Base-by-base conservation (phyloP, 2,113 vertebrate genomes). In the Oceanodroma tethys region DNA sequence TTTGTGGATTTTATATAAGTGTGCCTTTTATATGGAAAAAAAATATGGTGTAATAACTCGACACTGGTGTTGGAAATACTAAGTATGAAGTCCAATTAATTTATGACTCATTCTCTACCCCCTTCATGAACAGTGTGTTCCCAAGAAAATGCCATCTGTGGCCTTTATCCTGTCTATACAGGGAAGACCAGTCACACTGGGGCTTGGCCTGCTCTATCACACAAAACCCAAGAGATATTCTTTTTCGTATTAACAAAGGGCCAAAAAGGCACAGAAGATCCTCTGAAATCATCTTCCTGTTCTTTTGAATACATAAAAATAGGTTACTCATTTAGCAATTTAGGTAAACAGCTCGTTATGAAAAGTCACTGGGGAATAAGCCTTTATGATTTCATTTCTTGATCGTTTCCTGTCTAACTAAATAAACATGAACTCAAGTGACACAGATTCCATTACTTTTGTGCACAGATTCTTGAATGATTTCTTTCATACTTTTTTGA, bases 361-460 rank as follows among this genome's bases (percentile, higher is more conserved):
- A 93, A 81, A 93, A 95, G 48, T 81, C 97, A 85, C 45, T 40
- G 67, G 87, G 94, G 96, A 97, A 88, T 93, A 93, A 93, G 94
- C 22, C 71, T 96, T 95, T 84, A 96, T 97, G 93, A 95, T 96
- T 97, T 97, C 95, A 97, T 91, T 97, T 93, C 90, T 93, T 91
- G 72, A 85, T 95, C 43, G 34, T 84, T 98, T 97, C 96, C 97
- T 97, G 88, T 97, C 94, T 90, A 93, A 96, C 93, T 89, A 95
- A 97, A 88, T 45, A 97, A 95, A 96, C 92, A 95, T 92, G 90
- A 97, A 97, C 90, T 95, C 65, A 83, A 97, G 86, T 88, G 96
- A 95, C 88, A 96, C 86, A 87, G 73, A 94, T 88, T 91, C 88
- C 88, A 59, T 75, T 81, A 91, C n/a, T 94, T 94, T 74, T 72